Percentiles rank a stretch among this genome's conserved stretches.
phyloP scores from a whole-genome alignment of 2,888 invertebrate species.

The Alloplasta piceator region DNA sequence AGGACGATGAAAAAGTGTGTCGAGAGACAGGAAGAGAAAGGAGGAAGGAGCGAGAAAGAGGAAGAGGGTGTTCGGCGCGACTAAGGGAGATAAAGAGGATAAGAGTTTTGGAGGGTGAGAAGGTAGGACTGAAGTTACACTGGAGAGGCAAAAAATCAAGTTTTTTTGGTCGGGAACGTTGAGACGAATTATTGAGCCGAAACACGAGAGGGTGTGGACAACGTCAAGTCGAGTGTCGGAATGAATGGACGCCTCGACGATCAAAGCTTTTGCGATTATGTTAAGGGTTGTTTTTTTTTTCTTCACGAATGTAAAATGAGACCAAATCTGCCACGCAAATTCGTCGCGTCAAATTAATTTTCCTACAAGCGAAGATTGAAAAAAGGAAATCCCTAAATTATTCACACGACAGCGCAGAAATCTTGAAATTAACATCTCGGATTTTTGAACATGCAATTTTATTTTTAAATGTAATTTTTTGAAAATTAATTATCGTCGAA shows the following conservation, averaged over 20 bases:
- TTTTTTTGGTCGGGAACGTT: conserved; percentile 18
- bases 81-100: conserved; percentile 18
- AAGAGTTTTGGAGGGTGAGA: conserved; percentile 3
- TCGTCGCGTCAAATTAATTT: not conserved
- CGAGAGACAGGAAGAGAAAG: conserved; percentile 3
- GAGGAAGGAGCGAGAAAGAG: conserved; percentile 3
- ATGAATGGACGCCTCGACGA: conserved; percentile 29
- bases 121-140: not conserved
- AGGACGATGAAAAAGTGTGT: not conserved
- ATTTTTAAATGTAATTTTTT: too few species aligned
- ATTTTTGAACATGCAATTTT: not conserved
- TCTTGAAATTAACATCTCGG: not conserved
- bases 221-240: conserved; percentile 8
- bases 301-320: not conserved
- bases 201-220: not conserved
- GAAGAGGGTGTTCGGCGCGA: not conserved
- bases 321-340: not conserved
- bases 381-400: not conserved
- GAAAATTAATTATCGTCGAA: too few species aligned
- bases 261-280: conserved; percentile 9
- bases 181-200: conserved; percentile 36
- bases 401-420: not conserved
- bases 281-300: not conserved
- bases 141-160: conserved; percentile 20
- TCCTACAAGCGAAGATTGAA: not conserved